Evolutionary conservation across 92 coral and sea anemone species (phyloP), one percentile per base, ranked within the genome.

Genomic region (Phenganax marumi): DNA sequence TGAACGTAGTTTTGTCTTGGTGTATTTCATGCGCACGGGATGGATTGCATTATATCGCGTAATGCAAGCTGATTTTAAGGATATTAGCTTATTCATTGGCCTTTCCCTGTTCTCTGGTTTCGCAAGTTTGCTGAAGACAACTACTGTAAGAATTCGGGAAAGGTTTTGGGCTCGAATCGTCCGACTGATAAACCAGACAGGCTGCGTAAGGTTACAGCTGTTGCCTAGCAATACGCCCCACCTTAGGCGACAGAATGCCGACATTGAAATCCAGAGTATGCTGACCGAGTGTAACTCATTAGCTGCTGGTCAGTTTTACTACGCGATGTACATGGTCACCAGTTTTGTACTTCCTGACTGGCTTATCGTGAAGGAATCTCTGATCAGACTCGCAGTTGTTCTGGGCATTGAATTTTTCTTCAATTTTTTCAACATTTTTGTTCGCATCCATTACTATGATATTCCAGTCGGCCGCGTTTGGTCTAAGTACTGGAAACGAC

Each of bases 221-320:
- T 68, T 81, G 6, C 88, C 70, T 47, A 68, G 58, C 16, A 66
- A 66, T 8, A 80, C 81, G 69, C 97, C 93, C 12, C 78, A 90
- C 47, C 88, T 91, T 84, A 70, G 89, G 79, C 88, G 97, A 48
- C 87, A 90, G 16, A 87, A 87, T 1, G 97, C 97, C 18, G 97
- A 90, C 62, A 57, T 92, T 8, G 89, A 89, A 76, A 82, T 92
- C 56, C 93, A 90, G 84, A 75, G 86, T 12, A 80, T 92, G 66
- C 80, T 92, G 8, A 79, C 84, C 16, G 93, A 92, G 56, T 79
- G 87, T 1, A 88, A 87, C 22, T 10, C 70, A 39, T 18, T 12
- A 63, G 26, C 26, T 0, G 9, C 16, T 0, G 26, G 70, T 63
- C 70, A 63, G 22, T 7, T 7, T 63, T 63, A 63, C 26, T 10